Evolutionary conservation across 2,113 vertebrate genomes (phyloP).

Genomic region (Chrysemys picta): DNA sequence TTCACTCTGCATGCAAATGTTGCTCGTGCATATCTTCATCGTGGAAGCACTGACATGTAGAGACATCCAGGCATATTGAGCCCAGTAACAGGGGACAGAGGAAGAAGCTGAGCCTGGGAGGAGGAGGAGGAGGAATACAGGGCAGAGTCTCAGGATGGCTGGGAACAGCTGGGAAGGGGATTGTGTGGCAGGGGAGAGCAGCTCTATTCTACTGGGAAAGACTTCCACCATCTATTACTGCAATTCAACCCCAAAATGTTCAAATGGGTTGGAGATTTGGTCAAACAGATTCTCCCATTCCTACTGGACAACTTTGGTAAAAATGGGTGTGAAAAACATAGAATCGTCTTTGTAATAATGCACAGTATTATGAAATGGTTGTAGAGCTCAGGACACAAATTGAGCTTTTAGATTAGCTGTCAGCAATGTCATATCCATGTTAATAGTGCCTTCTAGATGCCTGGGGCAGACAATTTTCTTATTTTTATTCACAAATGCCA

Average conservation of each 20-base stretch:
- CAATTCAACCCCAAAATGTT: background rate
- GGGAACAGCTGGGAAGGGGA: background rate
- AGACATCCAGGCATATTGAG: background rate
- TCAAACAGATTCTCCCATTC: background rate
- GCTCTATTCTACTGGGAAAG: background rate
- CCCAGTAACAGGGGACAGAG: background rate
- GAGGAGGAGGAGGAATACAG: slow-evolving; percentile 18
- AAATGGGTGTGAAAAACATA: background rate
- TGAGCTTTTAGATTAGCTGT: slow-evolving; percentile 70
- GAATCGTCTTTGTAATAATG: slow-evolving; percentile 20
- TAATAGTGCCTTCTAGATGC: slow-evolving; percentile 62
- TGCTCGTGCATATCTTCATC: background rate
- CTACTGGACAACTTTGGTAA: background rate
- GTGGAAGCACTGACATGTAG: background rate
- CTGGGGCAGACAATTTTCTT: slow-evolving; percentile 71
- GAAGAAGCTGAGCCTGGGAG: slow-evolving; percentile 15
- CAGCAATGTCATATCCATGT: slow-evolving; percentile 70
- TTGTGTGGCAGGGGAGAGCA: background rate
- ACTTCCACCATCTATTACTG: rapidly evolving
- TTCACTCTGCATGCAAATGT: background rate
- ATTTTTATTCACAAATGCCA: slow-evolving; percentile 72
- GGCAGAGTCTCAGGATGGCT: background rate
- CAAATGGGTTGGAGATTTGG: background rate
- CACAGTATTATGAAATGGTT: slow-evolving; percentile 26
- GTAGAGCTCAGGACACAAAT: slow-evolving; percentile 50